Conservation (phyloP, 2,888 invertebrate species). For the Microctonus brassicae region DNA sequence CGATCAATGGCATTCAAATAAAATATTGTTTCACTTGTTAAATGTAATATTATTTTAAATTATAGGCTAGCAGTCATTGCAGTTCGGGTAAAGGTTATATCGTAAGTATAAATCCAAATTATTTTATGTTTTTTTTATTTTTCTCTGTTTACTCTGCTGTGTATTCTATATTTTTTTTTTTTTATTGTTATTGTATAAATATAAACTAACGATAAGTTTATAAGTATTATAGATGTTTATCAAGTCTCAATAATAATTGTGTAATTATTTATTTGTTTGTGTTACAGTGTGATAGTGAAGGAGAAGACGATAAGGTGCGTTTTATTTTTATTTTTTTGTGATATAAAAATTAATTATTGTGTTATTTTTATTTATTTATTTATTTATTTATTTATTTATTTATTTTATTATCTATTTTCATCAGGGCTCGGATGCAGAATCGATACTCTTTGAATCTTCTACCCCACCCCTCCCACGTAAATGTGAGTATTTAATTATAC, state of each 20-base stretch:
- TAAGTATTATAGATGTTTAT: constrained; percentile 19
- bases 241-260: constrained; percentile 34
- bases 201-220: neutral
- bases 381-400: constrained; percentile 32
- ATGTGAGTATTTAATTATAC: constrained; percentile 65
- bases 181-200: no score
- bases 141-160: no score
- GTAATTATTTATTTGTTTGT: constrained; percentile 69
- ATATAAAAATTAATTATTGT: constrained; percentile 25
- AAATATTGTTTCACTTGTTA: constrained; percentile 30
- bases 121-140: constrained; percentile 37
- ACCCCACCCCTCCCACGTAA: constrained; percentile 74
- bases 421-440: constrained; percentile 83
- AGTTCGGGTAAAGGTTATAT: constrained; percentile 95
- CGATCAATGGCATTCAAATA: neutral
- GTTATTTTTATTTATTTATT: constrained; percentile 8
- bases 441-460: constrained; percentile 77
- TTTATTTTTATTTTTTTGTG: constrained; percentile 30
- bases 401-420: constrained; percentile 58
- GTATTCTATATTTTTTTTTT: no score
- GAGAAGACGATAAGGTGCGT: constrained; percentile 91
- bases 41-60: constrained; percentile 60
- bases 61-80: constrained; percentile 91
- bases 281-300: constrained; percentile 94
- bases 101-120: constrained; percentile 79